Evolutionary conservation across 2,113 vertebrate species (phyloP).

Genomic region (Elanoides forficatus): DNA sequence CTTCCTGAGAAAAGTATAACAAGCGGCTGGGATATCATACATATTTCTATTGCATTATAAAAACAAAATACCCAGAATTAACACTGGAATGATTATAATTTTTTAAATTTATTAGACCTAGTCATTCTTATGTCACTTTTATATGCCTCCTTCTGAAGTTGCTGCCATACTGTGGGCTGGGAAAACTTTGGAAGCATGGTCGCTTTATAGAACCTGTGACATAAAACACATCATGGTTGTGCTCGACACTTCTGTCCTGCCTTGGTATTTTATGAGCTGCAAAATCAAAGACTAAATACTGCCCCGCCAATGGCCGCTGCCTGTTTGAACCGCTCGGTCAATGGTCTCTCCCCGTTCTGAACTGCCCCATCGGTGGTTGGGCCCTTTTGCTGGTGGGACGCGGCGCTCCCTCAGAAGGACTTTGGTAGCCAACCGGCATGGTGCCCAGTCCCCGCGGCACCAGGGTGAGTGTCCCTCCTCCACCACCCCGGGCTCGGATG

Average conservation of each 20-base stretch:
- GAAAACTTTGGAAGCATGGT: neutral
- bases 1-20: neutral
- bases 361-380: accelerated
- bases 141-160: neutral
- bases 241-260: neutral
- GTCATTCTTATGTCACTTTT: neutral
- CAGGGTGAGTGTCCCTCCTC: neutral
- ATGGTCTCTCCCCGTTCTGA: neutral
- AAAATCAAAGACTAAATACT: slow-evolving; percentile 12
- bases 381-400: accelerated
- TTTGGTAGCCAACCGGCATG: accelerated
- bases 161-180: neutral
- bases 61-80: neutral
- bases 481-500: accelerated
- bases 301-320: accelerated
- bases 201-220: neutral
- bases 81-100: neutral
- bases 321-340: no score
- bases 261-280: slow-evolving; percentile 23
- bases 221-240: neutral
- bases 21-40: neutral
- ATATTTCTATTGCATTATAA: neutral
- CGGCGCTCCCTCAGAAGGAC: neutral
- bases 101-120: neutral
- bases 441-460: no score